These are phyloP conservation scores for Benthosema pterotum DNA, from an alignment of 2,797 vertebrate species.

Conservation along the genomic window DNA sequence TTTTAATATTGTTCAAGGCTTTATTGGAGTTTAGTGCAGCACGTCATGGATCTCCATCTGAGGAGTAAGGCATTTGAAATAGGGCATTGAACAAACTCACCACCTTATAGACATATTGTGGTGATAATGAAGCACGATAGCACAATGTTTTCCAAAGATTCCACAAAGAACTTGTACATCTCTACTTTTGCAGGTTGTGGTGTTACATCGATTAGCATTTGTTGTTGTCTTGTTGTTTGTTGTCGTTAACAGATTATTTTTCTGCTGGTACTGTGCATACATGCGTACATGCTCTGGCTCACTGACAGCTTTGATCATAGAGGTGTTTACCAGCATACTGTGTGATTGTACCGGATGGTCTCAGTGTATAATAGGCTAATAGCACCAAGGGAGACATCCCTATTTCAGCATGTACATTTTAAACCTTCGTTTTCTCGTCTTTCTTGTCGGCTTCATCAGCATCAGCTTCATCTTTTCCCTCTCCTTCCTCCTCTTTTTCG, in stretches of 20 bases:
- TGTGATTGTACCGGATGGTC: slow-evolving; percentile 31
- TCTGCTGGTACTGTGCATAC: slow-evolving; percentile 32
- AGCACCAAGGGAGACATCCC: slow-evolving; percentile 29
- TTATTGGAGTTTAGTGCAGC: slow-evolving; percentile 67
- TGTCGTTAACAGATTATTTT: background rate
- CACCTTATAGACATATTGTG: slow-evolving; percentile 46
- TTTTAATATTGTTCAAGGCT: slow-evolving; percentile 57
- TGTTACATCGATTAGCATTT: slow-evolving; percentile 13
- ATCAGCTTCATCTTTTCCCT: slow-evolving; percentile 37
- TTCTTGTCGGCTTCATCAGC: slow-evolving; percentile 40
- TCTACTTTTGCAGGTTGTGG: slow-evolving; percentile 9
- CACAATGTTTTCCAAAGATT: slow-evolving; percentile 42
- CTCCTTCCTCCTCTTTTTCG: slow-evolving; percentile 34
- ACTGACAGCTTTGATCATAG: slow-evolving; percentile 22
- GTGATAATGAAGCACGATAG: slow-evolving; percentile 55
- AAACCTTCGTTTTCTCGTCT: slow-evolving; percentile 49
- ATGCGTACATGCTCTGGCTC: slow-evolving; percentile 51
- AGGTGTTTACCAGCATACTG: slow-evolving; percentile 15
- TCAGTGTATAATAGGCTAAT: slow-evolving; percentile 7
- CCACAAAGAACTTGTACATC: slow-evolving; percentile 25
- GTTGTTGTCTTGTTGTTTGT: no score
- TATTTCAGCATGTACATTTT: slow-evolving; percentile 35
- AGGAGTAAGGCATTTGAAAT: slow-evolving; percentile 58
- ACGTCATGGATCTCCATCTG: slow-evolving; percentile 43
- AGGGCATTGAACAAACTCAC: slow-evolving; percentile 43